Percentiles rank a stretch among this genome's conserved stretches.
phyloP scores from a whole-genome alignment of 2,888 invertebrate species.

The Girardia tigrina region DNA sequence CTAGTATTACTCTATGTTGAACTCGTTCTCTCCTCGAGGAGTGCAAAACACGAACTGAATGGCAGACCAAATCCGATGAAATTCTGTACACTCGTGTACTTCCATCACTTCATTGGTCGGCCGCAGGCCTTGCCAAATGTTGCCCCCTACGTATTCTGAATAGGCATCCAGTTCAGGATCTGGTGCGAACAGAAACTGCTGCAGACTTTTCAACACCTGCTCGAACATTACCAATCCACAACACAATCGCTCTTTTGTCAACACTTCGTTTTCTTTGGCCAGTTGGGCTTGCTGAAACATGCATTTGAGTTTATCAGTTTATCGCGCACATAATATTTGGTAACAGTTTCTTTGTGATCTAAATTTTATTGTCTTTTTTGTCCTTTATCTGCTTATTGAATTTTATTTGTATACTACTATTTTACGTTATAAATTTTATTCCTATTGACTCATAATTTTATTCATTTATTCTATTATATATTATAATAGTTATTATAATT shows the following conservation, averaged over 20 bases:
- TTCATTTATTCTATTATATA: no score
- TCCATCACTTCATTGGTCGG: conserved; percentile 84
- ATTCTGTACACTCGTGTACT: conserved; percentile 88
- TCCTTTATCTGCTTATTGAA: no score
- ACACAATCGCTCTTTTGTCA: conserved; percentile 87
- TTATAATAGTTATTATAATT: no score
- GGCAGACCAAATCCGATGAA: conserved; percentile 85
- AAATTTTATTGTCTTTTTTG: no score
- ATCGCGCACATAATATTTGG: no score
- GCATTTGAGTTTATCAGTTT: no score
- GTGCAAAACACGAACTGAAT: conserved; percentile 94
- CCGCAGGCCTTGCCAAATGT: conserved; percentile 66
- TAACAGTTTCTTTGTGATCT: no score
- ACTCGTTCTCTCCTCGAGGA: conserved; percentile 84
- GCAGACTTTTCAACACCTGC: conserved; percentile 69
- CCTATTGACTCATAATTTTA: no score
- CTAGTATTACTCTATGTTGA: conserved; percentile 73
- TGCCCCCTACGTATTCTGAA: not conserved
- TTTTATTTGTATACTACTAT: no score
- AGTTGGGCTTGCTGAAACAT: conserved; percentile 37
- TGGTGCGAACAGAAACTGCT: conserved; percentile 59
- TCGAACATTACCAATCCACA: conserved; percentile 93
- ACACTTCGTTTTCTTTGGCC: conserved; percentile 61
- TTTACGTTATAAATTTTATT: no score
- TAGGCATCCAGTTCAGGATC: conserved; percentile 56